phyloP scores from a whole-genome alignment of 2,888 invertebrate species.

The Bembecia ichneumoniformis region DNA sequence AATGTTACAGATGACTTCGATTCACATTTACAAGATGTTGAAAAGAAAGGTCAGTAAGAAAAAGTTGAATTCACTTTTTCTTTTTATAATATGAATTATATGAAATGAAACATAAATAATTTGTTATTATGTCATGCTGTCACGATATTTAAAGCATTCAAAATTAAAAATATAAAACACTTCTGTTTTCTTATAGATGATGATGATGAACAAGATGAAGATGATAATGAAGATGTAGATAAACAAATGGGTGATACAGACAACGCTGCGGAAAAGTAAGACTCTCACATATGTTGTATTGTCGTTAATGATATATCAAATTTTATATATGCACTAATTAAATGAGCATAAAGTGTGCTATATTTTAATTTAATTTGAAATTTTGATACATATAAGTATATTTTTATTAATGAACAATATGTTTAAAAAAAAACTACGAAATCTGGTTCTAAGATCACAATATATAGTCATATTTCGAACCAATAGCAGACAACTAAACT shows the following conservation, averaged over 20 bases:
- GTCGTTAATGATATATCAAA: too few species aligned
- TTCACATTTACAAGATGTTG: conserved; percentile 85
- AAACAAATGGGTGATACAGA: conserved; percentile 98
- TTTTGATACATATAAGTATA: neutral
- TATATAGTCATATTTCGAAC: neutral
- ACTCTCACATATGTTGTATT: conserved; percentile 10
- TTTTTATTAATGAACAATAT: neutral
- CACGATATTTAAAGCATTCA: too few species aligned
- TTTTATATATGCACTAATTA: too few species aligned
- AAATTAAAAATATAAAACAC: too few species aligned
- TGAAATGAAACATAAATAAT: neutral
- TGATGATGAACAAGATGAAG: conserved; percentile 74
- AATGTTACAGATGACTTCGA: conserved; percentile 98
- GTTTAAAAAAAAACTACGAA: neutral
- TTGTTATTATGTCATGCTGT: neutral
- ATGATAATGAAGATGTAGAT: conserved; percentile 86
- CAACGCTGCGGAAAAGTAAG: conserved; percentile 83
- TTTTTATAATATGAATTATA: neutral
- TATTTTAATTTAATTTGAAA: too few species aligned
- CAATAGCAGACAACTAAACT: neutral
- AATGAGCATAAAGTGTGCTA: too few species aligned
- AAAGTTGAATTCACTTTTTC: neutral
- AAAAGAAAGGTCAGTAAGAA: conserved; percentile 69
- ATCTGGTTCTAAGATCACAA: neutral
- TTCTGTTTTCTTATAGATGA: conserved; percentile 33